Percentiles rank a stretch among this genome's conserved stretches.
Conservation (phyloP, 1,140 invertebrate species). For the Drosophila pectinifera region DNA sequence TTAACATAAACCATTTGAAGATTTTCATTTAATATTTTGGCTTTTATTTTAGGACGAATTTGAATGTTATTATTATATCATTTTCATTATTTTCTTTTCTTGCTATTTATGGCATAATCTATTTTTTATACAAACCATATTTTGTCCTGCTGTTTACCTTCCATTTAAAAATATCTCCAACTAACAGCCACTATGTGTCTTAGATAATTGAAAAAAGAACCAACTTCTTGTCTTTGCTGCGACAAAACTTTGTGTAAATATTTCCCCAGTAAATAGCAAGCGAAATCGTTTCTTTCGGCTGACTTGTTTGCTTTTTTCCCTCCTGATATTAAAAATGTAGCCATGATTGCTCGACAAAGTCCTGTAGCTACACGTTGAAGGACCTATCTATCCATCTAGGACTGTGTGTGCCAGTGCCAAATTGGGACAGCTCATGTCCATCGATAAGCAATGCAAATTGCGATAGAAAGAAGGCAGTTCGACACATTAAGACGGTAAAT, state of each 20-base stretch:
- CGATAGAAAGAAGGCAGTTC: constrained; percentile 20
- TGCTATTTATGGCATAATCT: no score
- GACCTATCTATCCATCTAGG: background rate
- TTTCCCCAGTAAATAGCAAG: constrained; percentile 3
- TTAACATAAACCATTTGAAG: no score
- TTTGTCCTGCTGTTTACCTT: background rate
- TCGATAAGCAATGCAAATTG: constrained; percentile 40
- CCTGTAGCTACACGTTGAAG: constrained; percentile 14
- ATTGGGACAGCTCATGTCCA: constrained; percentile 24
- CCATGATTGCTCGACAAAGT: background rate
- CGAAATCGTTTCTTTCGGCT: background rate
- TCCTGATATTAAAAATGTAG: background rate
- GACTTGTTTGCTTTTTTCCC: constrained; percentile 8
- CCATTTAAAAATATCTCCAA: background rate
- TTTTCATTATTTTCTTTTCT: no score
- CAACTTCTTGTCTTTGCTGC: background rate
- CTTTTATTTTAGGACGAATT: no score
- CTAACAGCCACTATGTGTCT: background rate
- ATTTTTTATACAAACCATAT: no score
- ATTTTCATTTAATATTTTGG: no score
- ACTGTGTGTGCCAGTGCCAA: constrained; percentile 1
- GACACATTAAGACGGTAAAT: constrained; percentile 43
- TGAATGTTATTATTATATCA: no score
- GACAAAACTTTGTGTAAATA: constrained; percentile 6
- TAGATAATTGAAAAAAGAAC: background rate